Conservation (phyloP, 30 jellyfish, hydroid and myxozoan species). For the Catostylus mosaicus region DNA sequence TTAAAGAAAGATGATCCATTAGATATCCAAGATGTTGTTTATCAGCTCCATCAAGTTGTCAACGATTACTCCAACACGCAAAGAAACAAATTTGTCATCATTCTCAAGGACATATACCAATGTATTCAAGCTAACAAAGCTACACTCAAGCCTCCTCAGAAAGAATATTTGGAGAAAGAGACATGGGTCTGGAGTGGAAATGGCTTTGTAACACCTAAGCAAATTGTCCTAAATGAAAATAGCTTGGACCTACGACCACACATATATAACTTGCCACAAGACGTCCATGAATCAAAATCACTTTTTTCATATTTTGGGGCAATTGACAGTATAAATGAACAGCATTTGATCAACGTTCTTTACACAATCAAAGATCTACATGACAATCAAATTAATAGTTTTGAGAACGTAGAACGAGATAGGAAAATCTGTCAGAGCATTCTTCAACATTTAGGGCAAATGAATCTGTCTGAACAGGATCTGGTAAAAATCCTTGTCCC, state of each 20-base stretch:
- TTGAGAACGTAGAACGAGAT: background rate
- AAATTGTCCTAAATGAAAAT: background rate
- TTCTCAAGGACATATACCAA: conserved; percentile 9
- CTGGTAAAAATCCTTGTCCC: conserved; percentile 33
- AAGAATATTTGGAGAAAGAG: background rate
- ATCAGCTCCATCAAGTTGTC: conserved; percentile 4
- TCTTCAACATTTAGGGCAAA: background rate
- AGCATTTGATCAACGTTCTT: background rate
- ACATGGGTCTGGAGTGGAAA: conserved; percentile 52
- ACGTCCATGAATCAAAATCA: background rate
- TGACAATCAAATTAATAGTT: background rate
- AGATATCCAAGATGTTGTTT: background rate
- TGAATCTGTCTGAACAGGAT: background rate
- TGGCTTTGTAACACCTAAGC: conserved; percentile 29
- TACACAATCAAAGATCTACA: background rate
- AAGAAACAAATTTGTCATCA: background rate
- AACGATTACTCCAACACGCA: background rate
- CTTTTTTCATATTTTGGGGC: conserved; percentile 10
- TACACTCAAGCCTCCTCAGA: background rate
- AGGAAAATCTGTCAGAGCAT: conserved; percentile 1
- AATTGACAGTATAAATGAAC: background rate
- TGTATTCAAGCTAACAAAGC: background rate
- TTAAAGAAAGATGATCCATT: background rate
- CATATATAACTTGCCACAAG: conserved; percentile 20
- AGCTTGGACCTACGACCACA: conserved; percentile 33